These are phyloP conservation scores for Drosophila tsacasi DNA, from an alignment of 1,140 invertebrate genomes.

Conservation along the genomic window DNA sequence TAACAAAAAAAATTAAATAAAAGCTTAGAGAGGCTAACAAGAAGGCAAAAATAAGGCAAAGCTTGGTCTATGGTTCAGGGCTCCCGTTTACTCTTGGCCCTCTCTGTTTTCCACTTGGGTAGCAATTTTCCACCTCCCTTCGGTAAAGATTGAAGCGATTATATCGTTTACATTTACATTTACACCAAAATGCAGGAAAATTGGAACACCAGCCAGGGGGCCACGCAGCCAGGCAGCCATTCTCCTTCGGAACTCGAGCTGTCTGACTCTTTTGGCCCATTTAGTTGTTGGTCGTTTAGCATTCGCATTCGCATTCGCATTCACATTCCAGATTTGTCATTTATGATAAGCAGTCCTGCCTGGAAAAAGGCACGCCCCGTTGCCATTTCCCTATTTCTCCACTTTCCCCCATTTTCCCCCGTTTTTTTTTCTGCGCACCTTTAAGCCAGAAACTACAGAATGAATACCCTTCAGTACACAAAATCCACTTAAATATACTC, in stretches of 20 bases:
- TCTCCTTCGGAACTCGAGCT: constrained; percentile 32
- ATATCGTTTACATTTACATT: constrained; percentile 74
- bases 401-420: background rate
- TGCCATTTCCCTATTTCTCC: constrained; percentile 1
- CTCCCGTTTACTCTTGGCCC: constrained; percentile 9
- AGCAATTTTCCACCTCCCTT: constrained; percentile 22
- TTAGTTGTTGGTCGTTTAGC: constrained; percentile 48
- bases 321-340: constrained; percentile 68
- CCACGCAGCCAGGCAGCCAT: constrained; percentile 10
- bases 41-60: constrained; percentile 3
- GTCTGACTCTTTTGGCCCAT: constrained; percentile 39
- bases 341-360: constrained; percentile 59
- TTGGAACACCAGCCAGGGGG: constrained; percentile 41
- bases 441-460: constrained; percentile 21
- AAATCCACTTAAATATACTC: background rate
- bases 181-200: constrained; percentile 69
- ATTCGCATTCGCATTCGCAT: constrained; percentile 54
- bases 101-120: constrained; percentile 10
- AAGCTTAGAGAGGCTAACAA: constrained; percentile 3
- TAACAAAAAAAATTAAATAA: constrained; percentile 4
- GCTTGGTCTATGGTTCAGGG: constrained; percentile 11
- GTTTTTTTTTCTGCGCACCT: background rate
- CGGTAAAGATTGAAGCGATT: constrained; percentile 65
- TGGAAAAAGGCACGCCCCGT: constrained; percentile 28
- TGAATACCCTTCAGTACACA: background rate